These are phyloP conservation scores for Vimba vimba DNA, from an alignment of 2,113 vertebrate genomes.

Conservation along the genomic window DNA sequence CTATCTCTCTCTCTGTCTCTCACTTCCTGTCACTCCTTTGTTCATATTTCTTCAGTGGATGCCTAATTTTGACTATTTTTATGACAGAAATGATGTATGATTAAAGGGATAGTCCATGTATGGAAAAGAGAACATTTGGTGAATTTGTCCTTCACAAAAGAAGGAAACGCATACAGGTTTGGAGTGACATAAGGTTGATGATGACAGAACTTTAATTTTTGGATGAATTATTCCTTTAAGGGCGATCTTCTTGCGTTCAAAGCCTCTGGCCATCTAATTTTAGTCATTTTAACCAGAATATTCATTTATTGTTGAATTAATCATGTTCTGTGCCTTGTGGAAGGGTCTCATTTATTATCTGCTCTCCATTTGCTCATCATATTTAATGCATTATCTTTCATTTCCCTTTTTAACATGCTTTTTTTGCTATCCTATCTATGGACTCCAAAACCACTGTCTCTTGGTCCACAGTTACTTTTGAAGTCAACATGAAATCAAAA, in stretches of 20 bases:
- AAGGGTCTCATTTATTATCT: neutral
- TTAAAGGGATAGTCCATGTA: neutral
- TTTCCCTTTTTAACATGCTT: neutral
- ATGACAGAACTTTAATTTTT: neutral
- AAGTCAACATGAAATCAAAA: too few relatives aligned
- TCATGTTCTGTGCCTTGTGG: neutral
- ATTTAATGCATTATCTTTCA: neutral
- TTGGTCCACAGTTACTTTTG: neutral
- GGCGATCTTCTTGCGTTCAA: neutral
- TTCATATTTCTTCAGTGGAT: neutral
- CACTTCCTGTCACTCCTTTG: neutral
- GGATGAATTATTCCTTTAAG: neutral
- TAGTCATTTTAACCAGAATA: neutral
- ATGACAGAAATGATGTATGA: neutral
- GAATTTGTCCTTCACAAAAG: neutral
- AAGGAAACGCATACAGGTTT: neutral
- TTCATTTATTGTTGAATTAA: neutral
- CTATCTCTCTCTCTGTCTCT: constrained; percentile 17
- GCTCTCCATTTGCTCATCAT: neutral
- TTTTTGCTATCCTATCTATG: neutral
- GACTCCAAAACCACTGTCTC: neutral
- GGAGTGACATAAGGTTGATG: neutral
- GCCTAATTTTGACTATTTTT: neutral
- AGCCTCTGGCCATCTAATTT: constrained; percentile 1
- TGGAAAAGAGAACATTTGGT: neutral